Base-by-base conservation (phyloP, 2,888 invertebrate species). In the Cryptocephalus moraei region DNA sequence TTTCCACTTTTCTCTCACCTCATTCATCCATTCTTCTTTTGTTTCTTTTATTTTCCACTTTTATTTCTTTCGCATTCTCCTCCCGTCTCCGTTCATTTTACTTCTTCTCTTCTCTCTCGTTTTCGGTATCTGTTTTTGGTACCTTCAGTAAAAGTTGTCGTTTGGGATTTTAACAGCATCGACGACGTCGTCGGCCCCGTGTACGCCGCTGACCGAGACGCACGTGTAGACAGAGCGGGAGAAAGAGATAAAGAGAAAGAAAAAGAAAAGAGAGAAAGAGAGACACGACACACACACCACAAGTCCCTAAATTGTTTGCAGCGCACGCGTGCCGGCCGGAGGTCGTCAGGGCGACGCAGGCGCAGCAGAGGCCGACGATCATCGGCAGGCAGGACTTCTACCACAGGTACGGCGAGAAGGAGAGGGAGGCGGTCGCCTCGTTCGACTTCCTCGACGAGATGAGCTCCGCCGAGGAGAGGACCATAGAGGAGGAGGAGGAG, bases 361-460 rank as follows among this genome's bases (percentile, higher is more conserved):
- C 43, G 8, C 13, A 14, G 31, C 31, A 8, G 22, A 71, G 87
- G 48, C 82, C 85, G 43, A 81, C 84, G 63, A 85, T 87, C 73
- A 79, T 87, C 63, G 86, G 84, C 59, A 78, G 86, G 50, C 79
- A 81, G 54, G 85, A 84, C 62, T 84, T 87, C 75, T 87, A 79
- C 76, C 81, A 83, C 52, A 79, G 86, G 58, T 87, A 79, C 74
- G 86, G 86, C 42, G 83, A 84, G 59, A 80, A 82, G 63, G 86
- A 87, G 66, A 77, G 77, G 52, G 86, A 84, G 65, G 86, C 86
- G 52, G 83, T 87, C 58, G 82, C 86, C 53, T 81, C 80, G 60
- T 87, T 87, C 73, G 86, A 86, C 73, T 87, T 87, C 75, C 77
- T 87, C 60, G 82, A 86, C 70, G 82, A 82, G 62, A 70, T 84